A percentile compares a stretch with the other conserved stretches of the same genome.
phyloP scores from a whole-genome alignment of 2,113 vertebrate genomes.

The Callipepla californica region DNA sequence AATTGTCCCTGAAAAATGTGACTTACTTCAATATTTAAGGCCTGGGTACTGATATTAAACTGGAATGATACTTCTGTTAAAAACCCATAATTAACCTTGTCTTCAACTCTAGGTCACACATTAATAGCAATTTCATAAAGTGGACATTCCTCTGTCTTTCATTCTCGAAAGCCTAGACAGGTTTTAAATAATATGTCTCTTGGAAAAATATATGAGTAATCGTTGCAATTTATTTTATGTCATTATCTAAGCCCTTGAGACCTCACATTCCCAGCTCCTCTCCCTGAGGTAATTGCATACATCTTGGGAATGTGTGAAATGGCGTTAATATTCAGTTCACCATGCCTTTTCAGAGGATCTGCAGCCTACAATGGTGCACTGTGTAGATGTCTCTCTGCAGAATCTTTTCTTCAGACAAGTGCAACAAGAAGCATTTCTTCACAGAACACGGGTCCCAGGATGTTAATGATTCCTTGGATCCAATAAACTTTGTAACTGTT shows the following conservation, averaged over 20 bases:
- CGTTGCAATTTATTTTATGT: conserved; percentile 92
- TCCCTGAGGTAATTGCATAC: conserved; percentile 81
- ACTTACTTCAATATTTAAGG: conserved; percentile 86
- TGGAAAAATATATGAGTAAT: conserved; percentile 85
- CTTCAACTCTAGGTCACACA: conserved; percentile 80
- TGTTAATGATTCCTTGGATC: background rate
- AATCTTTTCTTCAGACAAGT: conserved; percentile 42
- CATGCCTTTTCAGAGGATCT: conserved; percentile 62
- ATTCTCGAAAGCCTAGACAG: conserved; percentile 76
- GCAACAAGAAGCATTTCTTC: conserved; percentile 4
- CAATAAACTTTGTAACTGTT: background rate
- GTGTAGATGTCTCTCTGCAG: conserved; percentile 43
- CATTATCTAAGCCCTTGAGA: conserved; percentile 82
- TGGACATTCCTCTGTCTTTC: conserved; percentile 86
- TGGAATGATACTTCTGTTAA: conserved; percentile 85
- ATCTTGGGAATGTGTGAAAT: conserved; percentile 80
- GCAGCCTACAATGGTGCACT: conserved; percentile 42
- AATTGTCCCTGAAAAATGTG: conserved; percentile 88
- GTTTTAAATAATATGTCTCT: conserved; percentile 84
- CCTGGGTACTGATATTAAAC: conserved; percentile 82
- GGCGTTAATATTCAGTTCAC: conserved; percentile 76
- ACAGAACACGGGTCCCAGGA: background rate
- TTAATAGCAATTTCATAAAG: conserved; percentile 87
- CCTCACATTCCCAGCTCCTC: conserved; percentile 75
- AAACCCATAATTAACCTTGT: conserved; percentile 87